A percentile compares a stretch with the other conserved stretches of the same genome.
Conservation (phyloP, 2,113 vertebrate species). For the Capricornis sumatraensis region DNA sequence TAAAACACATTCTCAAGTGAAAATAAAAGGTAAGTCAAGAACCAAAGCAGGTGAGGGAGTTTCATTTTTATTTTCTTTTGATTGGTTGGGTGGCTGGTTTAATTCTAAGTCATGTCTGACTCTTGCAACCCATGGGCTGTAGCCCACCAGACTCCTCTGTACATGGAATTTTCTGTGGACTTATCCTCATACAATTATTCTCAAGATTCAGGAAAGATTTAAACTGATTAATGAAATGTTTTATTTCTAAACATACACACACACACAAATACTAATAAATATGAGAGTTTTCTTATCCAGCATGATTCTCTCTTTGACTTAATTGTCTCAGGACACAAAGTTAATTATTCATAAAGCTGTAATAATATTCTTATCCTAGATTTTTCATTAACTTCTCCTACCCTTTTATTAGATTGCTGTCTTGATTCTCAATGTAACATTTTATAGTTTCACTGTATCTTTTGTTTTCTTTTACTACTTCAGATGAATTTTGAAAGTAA, state of each 20-base stretch:
- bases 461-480: not conserved
- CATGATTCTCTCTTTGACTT: not conserved
- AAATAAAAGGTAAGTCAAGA: conserved; percentile 7
- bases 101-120: not conserved
- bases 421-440: not conserved
- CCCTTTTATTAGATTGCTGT: not conserved
- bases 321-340: not conserved
- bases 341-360: not conserved
- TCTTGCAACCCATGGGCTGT: not conserved
- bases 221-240: not conserved
- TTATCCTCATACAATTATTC: not conserved
- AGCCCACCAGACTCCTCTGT: not conserved
- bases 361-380: not conserved
- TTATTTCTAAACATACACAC: not conserved
- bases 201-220: not conserved
- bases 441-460: not conserved
- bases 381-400: not conserved
- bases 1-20: not conserved
- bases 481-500: not conserved
- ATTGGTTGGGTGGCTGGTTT: not conserved
- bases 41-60: not conserved
- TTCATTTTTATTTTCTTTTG: not conserved
- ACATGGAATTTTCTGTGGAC: not conserved
- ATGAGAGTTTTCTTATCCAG: not conserved
- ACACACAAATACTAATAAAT: not conserved